Evolutionary conservation across 1,140 invertebrate species (phyloP), one percentile per base, ranked within the genome.

Genomic region (Drosophila grimshawi): DNA sequence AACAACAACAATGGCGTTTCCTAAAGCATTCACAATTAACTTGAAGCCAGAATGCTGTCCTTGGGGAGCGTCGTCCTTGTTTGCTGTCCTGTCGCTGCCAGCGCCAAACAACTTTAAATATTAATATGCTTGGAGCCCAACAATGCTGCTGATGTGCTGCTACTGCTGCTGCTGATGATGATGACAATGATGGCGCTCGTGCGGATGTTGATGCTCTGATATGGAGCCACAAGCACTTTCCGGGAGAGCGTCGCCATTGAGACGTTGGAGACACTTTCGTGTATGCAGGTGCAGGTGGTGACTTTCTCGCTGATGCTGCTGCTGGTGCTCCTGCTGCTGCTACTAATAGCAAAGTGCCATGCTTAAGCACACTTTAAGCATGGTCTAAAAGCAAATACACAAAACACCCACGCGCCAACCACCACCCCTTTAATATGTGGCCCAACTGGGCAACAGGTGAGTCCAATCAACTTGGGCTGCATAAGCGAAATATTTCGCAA

Each of bases 41-140:
- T 83, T 71, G 63, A 52, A 85, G 80, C 80, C 80, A 65, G 73
- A 83, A 85, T 83, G 81, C 46, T 85, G 76, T 76, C 76, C 81
- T 80, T 72, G 53, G 61, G 80, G 76, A 60, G 51, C n/a, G 32
- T 8, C 43, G 57, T 51, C 55, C 57, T 37, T 29, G 6, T 41
- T 43, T 19, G 10, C 10, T 43, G 39, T 43, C 10, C 39, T 43
- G 45, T 57, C 48, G 39, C 10, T 53, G 74, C 43, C 45, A 51
- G 67, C 67, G 32, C 63, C 65, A 83, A 83, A 61, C 71, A 75
- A 82, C 70, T 83, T 82, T 82, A 82, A 82, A 82, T 83, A 82
- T 82, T 82, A 82, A 82, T 82, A 76, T 83, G 76, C 80, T 64
- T 43, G 51, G 76, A 59, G 75, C 75, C 45, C 76, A 68, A 76